Percentiles rank a stretch among this genome's conserved stretches.
Conservation (phyloP, 2,113 vertebrate species). For the Strigops habroptila region DNA sequence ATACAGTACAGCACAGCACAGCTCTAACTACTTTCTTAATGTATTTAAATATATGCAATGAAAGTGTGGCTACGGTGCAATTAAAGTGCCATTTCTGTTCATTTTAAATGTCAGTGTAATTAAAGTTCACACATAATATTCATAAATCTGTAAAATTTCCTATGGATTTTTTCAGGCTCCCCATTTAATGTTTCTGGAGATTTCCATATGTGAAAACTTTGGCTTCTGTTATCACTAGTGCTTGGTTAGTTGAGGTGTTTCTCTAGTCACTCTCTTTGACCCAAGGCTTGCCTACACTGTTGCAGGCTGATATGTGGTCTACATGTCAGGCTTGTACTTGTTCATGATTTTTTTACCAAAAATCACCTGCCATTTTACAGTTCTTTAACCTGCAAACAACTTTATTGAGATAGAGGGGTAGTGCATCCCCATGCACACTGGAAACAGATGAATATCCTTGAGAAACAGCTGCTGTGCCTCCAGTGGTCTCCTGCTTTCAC, state of each 20-base stretch:
- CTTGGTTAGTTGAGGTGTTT: not conserved
- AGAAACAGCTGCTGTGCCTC: not conserved
- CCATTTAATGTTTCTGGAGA: conserved; percentile 50
- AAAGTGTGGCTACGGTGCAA: conserved; percentile 68
- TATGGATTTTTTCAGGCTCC: conserved; percentile 34
- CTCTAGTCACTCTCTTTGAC: not conserved
- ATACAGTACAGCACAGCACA: not conserved
- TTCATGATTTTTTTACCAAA: not conserved
- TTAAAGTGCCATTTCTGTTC: conserved; percentile 73
- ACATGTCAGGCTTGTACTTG: not conserved
- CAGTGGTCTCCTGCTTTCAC: not conserved
- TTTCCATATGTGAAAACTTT: conserved; percentile 35
- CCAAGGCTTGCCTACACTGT: not conserved
- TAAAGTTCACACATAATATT: conserved; percentile 71
- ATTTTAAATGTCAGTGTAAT: conserved; percentile 76
- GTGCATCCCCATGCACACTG: fast-evolving
- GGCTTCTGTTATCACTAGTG: not conserved
- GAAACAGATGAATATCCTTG: not conserved
- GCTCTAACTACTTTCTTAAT: conserved; percentile 66
- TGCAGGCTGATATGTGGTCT: not conserved
- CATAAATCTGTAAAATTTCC: conserved; percentile 67
- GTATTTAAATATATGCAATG: conserved; percentile 74
- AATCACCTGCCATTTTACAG: not conserved
- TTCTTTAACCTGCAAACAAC: not conserved
- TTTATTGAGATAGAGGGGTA: not conserved